Percentiles rank a stretch among this genome's conserved stretches.
Evolutionary conservation across 2,888 invertebrate species (phyloP).

Genomic region (Panorpa germanica): DNA sequence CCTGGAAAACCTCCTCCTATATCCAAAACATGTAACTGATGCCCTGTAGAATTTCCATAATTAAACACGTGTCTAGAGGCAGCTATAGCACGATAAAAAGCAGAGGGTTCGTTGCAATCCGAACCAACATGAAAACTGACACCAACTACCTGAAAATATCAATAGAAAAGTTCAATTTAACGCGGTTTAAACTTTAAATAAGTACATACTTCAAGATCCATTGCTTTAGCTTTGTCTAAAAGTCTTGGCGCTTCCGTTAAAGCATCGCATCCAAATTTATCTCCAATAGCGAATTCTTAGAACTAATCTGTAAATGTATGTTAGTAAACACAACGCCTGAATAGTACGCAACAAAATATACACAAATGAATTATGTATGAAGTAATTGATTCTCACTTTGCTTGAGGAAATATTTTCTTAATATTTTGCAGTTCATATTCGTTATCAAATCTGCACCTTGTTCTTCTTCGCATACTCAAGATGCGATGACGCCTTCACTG

Average conservation of each 20-base stretch:
- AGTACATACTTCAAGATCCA: constrained; percentile 42
- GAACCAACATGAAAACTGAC: constrained; percentile 92
- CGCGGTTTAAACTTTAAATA: neutral
- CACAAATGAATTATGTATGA: no score
- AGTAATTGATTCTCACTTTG: no score
- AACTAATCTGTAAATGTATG: constrained; percentile 41
- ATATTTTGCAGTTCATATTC: no score
- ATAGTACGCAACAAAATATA: no score
- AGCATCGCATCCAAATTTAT: constrained; percentile 78
- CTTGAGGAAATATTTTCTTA: no score
- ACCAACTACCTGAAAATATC: constrained; percentile 35
- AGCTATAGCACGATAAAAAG: constrained; percentile 62
- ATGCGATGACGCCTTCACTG: no score
- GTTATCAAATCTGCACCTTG: no score
- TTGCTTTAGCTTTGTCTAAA: constrained; percentile 43
- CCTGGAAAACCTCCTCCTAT: constrained; percentile 90
- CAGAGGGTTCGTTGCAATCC: constrained; percentile 66
- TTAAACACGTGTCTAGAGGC: constrained; percentile 56
- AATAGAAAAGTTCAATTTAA: no score
- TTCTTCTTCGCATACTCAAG: no score
- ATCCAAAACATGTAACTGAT: constrained; percentile 61
- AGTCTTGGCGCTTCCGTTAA: constrained; percentile 48
- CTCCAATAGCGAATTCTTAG: constrained; percentile 65
- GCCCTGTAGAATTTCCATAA: constrained; percentile 50
- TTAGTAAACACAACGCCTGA: no score